Evolutionary conservation across 2,797 vertebrate genomes (phyloP).

Genomic region (Eptatretus atami): DNA sequence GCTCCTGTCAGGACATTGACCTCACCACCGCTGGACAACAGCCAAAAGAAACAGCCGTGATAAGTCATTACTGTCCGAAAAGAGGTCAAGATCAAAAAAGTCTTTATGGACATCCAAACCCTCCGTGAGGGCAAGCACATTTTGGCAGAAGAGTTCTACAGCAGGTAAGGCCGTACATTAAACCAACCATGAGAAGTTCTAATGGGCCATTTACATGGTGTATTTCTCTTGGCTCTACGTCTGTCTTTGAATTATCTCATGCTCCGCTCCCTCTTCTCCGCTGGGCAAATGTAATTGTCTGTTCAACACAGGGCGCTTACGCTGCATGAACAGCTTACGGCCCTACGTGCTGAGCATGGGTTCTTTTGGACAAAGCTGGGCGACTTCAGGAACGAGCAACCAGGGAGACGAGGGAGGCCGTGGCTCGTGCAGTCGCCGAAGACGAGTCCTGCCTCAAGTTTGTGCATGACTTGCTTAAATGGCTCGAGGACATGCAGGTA

Average conservation of each 20-base stretch:
- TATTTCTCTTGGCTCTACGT: constrained; percentile 10
- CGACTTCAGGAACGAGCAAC: constrained; percentile 8
- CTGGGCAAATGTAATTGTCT: background rate
- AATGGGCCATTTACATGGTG: constrained; percentile 15
- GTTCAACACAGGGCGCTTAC: constrained; percentile 30
- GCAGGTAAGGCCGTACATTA: constrained; percentile 20
- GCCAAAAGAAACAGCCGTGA: constrained; percentile 22
- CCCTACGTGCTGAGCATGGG: constrained; percentile 48
- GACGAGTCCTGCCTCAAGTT: constrained; percentile 50
- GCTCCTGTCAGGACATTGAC: constrained; percentile 23
- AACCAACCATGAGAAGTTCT: background rate
- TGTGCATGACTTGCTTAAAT: constrained; percentile 44
- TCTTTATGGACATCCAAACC: constrained; percentile 57
- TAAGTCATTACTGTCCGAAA: constrained; percentile 46
- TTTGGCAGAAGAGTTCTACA: constrained; percentile 62
- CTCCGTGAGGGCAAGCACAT: constrained; percentile 58
- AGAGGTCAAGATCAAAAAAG: constrained; percentile 33
- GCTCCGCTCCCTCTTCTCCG: no score
- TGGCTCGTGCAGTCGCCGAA: constrained; percentile 16
- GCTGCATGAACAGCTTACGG: constrained; percentile 61
- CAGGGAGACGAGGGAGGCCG: constrained; percentile 10
- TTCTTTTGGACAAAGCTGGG: constrained; percentile 28
- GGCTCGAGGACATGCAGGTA: constrained; percentile 91
- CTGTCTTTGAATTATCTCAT: no score
- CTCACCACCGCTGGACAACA: constrained; percentile 43